Evolutionary conservation across 2,888 invertebrate species (phyloP).

Genomic region (Psylliodes chrysocephalus): DNA sequence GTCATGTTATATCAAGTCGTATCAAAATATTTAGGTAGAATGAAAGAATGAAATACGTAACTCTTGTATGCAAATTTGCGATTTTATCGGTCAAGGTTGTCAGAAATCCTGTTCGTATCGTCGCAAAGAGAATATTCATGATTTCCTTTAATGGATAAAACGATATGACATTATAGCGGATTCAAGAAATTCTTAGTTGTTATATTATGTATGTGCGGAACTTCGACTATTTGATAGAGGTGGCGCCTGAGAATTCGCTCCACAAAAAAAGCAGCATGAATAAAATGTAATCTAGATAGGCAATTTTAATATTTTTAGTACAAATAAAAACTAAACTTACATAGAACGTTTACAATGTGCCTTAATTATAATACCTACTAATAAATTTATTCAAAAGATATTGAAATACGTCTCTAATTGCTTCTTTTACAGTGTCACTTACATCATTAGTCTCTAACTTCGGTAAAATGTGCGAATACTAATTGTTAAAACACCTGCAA

Average conservation of each 20-base stretch:
- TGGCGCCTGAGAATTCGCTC: neutral
- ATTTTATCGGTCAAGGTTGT: slow-evolving; percentile 19
- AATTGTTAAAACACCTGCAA: no score
- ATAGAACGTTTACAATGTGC: no score
- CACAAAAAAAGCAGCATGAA: neutral
- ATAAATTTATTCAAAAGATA: no score
- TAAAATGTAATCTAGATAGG: neutral
- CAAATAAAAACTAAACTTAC: no score
- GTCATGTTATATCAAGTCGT: no score
- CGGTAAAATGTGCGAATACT: no score
- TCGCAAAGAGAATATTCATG: neutral
- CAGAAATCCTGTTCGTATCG: slow-evolving; percentile 11
- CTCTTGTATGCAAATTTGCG: neutral
- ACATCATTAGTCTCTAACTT: no score
- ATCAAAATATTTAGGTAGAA: slow-evolving; percentile 7
- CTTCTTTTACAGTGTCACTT: no score
- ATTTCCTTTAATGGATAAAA: slow-evolving; percentile 6
- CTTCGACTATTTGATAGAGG: neutral
- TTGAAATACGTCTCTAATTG: no score
- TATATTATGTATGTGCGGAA: neutral
- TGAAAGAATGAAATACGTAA: neutral
- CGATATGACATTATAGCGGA: slow-evolving; percentile 13
- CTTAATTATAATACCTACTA: no score
- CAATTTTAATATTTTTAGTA: no score
- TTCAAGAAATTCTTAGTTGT: neutral